Evolutionary conservation across 2,113 vertebrate species (phyloP).

Genomic region (Nothobranchius furzeri): DNA sequence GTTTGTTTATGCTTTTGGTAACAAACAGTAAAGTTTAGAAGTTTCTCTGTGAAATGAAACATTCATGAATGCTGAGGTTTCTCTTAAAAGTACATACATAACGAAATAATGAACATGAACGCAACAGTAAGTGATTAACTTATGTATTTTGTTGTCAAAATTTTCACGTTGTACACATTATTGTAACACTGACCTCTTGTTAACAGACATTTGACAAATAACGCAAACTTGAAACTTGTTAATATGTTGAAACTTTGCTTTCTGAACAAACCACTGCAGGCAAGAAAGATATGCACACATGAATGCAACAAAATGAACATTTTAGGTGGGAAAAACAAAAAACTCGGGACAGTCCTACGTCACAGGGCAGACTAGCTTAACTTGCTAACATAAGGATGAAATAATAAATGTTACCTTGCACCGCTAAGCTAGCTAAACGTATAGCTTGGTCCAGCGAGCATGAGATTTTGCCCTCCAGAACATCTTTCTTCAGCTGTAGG

Average conservation of each 20-base stretch:
- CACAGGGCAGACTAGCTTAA: background rate
- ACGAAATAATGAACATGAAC: too few relatives aligned
- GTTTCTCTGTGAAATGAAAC: constrained; percentile 14
- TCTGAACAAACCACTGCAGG: background rate
- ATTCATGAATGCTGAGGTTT: too few relatives aligned
- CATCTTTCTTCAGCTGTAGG: constrained; percentile 95
- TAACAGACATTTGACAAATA: too few relatives aligned
- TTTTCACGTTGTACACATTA: too few relatives aligned
- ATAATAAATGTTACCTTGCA: constrained; percentile 86
- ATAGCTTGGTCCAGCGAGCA: constrained; percentile 94
- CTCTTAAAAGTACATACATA: too few relatives aligned
- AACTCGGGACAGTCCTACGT: background rate
- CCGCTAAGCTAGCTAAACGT: constrained; percentile 92
- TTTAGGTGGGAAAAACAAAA: background rate
- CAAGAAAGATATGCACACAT: background rate
- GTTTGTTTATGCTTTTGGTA: too few relatives aligned
- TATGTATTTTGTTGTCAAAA: too few relatives aligned
- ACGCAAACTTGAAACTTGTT: too few relatives aligned
- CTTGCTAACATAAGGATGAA: background rate
- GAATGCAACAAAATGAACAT: background rate
- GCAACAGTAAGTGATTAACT: too few relatives aligned
- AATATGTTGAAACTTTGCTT: background rate
- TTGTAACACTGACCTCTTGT: too few relatives aligned
- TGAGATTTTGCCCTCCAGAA: constrained; percentile 93
- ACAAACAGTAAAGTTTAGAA: too few relatives aligned